Evolutionary conservation across 1,140 invertebrate genomes (phyloP), one percentile per base, ranked within the genome.

Genomic region (Drosophila arizonae): DNA sequence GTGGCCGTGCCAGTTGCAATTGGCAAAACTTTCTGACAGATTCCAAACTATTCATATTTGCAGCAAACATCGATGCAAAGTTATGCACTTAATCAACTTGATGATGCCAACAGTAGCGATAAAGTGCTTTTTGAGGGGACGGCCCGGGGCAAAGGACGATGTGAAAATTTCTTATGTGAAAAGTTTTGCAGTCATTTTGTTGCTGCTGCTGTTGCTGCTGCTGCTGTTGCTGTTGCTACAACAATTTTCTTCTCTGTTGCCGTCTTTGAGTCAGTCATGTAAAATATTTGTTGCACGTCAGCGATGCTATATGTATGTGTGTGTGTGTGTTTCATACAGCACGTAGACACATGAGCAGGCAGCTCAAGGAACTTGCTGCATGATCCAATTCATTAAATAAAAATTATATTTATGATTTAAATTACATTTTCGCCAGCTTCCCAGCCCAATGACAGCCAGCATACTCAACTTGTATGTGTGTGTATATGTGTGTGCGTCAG

Each of bases 361-460:
- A 48, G 50, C 50, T 41, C 48, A 55, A 61, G 52, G 39, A 77
- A 62, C 51, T 64, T 68, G 57, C 58, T 64, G 68, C 66, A 61
- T 86, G 76, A 86, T 86, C 82, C 79, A 86, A 86, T 87, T 87
- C 84, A 87, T 87, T 87, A 87, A 77, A 82, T 63, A 72, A 73
- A 86, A 88, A 87, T 87, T 82, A 88, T 82, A 87, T 87, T 87
- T 79, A 79, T 87, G 82, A 87, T 87, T 87, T 74, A 87, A 82
- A 87, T 82, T 82, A 69, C 84, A 87, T 82, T 81, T 88, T 73
- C 54, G 65, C 65, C 6, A 50, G 60, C 54, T 48, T 64, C 48
- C n/a, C 58, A 58, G n/a, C n/a, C 50, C 30, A 73, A 61, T 69
- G 54, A 28, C 62, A 58, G 17, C 28, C 55, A 77, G 52, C 36